Base-by-base conservation (phyloP, 2,797 vertebrate genomes). In the Mormyrops boulengeri region DNA sequence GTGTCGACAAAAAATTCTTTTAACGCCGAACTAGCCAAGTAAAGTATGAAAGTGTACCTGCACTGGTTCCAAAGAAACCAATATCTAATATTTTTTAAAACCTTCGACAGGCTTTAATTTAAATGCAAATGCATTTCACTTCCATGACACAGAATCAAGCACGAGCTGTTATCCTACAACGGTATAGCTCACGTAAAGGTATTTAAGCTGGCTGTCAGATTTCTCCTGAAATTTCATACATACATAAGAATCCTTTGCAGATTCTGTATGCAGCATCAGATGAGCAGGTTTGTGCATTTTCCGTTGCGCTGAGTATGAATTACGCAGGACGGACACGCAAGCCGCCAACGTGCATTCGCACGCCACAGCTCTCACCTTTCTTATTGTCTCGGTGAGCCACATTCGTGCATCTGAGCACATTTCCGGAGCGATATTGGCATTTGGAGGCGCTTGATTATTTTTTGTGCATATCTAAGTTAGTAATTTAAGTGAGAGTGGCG, bases 381-480 rank as follows among this genome's bases (percentile, higher is more conserved):
- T 19, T 5, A 87, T 30, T 57, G 52, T 8, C 53, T 9, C 8
- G 52, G 41, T 8, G 53, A 85, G 57, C 53, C 2, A 3, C 41
- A 3, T 11, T 86, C 30, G 0, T 22, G 41, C 30, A 11, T 47
- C 52, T 30, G 12, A 2, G n/a, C 38, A 66, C 41, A 6, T 26
- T 84, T 14, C 34, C 49, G 3, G 55, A 84, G 69, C 12, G 7
- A 88, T 6, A 62, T 34, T 5, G 50, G 6, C 69, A 41, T 26
- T 80, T 92, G 92, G 93, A 93, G 92, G 91, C 80, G 89, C 88
- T 89, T 93, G 92, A 95, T 80, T 57, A 87, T 55, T 77, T 69
- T 50, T 26, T 53, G 94, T 94, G 93, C 93, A 93, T 91, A 92
- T 93, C 93, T 91, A 94, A 94, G 93, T 91, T 91, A 89, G 90